These are phyloP conservation scores for Lycophotia porphyrea DNA, from an alignment of 2,888 invertebrate species.

Conservation along the genomic window DNA sequence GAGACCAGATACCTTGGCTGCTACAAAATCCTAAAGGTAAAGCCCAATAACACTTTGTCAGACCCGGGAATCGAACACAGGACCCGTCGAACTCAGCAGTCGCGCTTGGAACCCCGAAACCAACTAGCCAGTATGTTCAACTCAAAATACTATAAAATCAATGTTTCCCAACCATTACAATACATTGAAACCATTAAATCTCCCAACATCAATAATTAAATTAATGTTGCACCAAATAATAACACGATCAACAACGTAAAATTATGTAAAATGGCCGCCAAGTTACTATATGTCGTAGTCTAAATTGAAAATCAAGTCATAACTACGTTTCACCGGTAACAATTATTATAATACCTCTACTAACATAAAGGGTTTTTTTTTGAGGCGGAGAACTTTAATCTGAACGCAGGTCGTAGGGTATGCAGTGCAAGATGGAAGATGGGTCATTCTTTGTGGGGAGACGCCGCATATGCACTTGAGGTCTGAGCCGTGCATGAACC, in stretches of 20 bases:
- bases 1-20: background rate
- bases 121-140: background rate
- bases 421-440: too few relatives aligned
- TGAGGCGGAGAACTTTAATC: background rate
- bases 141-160: background rate
- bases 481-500: too few relatives aligned
- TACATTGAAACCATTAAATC: conserved; percentile 12
- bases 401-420: too few relatives aligned
- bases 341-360: background rate
- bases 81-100: background rate
- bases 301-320: background rate
- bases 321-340: background rate
- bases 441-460: too few relatives aligned
- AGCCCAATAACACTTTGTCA: background rate
- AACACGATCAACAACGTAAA: conserved; percentile 5
- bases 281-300: conserved; percentile 3
- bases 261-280: conserved; percentile 42
- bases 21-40: background rate
- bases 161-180: background rate
- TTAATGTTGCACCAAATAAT: conserved; percentile 35
- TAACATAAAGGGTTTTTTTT: background rate
- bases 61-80: too few relatives aligned
- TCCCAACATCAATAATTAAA: conserved; percentile 40
- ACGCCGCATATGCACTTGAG: too few relatives aligned
- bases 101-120: background rate